Conservation (phyloP, 2,888 invertebrate species). For the Trisateles emortualis region DNA sequence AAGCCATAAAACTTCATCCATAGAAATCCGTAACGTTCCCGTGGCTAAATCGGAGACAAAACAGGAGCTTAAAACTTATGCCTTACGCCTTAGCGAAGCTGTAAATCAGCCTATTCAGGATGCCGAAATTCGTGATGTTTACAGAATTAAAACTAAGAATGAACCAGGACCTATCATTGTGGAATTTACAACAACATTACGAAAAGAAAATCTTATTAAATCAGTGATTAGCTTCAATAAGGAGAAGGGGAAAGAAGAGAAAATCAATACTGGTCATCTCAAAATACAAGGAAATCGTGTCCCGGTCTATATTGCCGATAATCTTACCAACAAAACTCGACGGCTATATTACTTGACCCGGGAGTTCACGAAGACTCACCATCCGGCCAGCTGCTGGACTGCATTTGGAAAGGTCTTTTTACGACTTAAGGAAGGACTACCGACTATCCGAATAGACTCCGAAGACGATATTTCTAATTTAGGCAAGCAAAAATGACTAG, state of each 20-base stretch:
- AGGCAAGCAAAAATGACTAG: neutral
- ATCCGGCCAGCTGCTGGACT: slow-evolving; percentile 12
- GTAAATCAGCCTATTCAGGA: slow-evolving; percentile 5
- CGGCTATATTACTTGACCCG: slow-evolving; percentile 9
- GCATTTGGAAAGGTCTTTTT: slow-evolving; percentile 10
- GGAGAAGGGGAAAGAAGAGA: slow-evolving; percentile 8
- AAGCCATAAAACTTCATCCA: neutral
- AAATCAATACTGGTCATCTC: slow-evolving; percentile 12
- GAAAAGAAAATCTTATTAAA: slow-evolving; percentile 14
- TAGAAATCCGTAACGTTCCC: neutral
- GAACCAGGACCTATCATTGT: slow-evolving; percentile 11
- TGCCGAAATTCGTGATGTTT: slow-evolving; percentile 12
- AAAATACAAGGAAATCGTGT: slow-evolving; percentile 8
- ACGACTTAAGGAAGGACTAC: neutral
- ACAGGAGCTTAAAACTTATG: neutral
- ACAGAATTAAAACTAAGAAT: slow-evolving; percentile 11
- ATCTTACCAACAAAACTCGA: slow-evolving; percentile 15
- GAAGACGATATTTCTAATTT: neutral
- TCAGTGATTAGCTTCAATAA: slow-evolving; percentile 13
- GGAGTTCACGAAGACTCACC: slow-evolving; percentile 8
- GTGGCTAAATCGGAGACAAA: neutral
- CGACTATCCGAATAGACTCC: neutral
- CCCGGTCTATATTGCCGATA: slow-evolving; percentile 9
- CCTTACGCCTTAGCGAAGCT: neutral
- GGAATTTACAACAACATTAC: slow-evolving; percentile 10